Evolutionary conservation across 2,888 invertebrate species (phyloP).

Genomic region (Tortricodes alternella): DNA sequence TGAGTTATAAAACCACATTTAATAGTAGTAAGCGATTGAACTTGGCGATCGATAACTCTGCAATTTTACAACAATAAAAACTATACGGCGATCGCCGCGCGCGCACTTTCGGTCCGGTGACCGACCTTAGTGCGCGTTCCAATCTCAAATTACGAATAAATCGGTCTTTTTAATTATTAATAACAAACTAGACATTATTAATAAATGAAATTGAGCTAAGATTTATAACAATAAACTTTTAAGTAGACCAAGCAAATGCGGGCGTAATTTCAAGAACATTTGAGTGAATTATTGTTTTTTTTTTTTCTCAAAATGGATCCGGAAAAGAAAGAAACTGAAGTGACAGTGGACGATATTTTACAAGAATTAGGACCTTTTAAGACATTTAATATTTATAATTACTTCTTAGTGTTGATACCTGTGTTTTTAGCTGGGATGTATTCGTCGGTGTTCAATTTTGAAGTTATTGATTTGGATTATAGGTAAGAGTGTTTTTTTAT

Average conservation of each 20-base stretch:
- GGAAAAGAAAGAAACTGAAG: conserved; percentile 66
- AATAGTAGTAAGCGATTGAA: conserved; percentile 30
- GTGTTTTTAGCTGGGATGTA: conserved; percentile 74
- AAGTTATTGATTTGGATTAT: conserved; percentile 73
- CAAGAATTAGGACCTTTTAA: conserved; percentile 68
- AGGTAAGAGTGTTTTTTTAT: conserved; percentile 49
- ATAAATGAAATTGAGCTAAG: neutral
- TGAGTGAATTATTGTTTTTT: neutral
- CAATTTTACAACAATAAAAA: conserved; percentile 66
- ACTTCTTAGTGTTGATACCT: conserved; percentile 65
- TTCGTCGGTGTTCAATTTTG: conserved; percentile 75
- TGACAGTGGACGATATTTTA: conserved; percentile 74
- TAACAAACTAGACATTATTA: neutral
- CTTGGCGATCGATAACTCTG: conserved; percentile 40
- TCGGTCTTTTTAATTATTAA: neutral
- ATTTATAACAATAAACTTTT: neutral
- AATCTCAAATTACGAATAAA: neutral
- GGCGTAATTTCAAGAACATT: neutral
- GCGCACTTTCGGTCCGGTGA: conserved; percentile 59
- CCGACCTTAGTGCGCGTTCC: conserved; percentile 50
- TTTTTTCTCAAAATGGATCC: conserved; percentile 59
- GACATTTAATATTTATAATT: conserved; percentile 67
- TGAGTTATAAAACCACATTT: neutral
- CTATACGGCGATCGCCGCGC: conserved; percentile 46
- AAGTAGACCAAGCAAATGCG: neutral